These are phyloP conservation scores for Tapirus indicus DNA, from an alignment of 2,797 vertebrate species.

Conservation along the genomic window DNA sequence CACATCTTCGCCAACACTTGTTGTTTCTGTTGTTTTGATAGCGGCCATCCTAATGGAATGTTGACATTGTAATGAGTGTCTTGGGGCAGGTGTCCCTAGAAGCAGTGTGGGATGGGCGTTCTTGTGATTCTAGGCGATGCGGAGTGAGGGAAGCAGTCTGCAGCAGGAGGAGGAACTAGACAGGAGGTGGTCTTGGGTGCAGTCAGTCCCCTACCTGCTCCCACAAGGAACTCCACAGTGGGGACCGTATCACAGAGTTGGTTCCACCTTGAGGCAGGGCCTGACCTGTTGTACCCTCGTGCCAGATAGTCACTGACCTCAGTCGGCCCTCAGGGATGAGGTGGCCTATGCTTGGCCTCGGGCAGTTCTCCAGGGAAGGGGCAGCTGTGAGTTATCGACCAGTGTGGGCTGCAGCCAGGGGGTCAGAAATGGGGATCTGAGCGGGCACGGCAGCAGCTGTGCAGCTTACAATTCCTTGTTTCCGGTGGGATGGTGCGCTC, in stretches of 20 bases:
- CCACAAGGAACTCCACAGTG: rapidly evolving
- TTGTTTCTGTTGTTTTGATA: neutral
- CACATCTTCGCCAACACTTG: rapidly evolving
- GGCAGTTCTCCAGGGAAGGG: neutral
- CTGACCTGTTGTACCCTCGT: rapidly evolving
- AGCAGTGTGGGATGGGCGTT: neutral
- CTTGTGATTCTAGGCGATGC: too few species aligned
- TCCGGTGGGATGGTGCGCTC: rapidly evolving
- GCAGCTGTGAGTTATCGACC: neutral
- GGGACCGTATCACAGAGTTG: rapidly evolving
- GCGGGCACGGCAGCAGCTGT: rapidly evolving
- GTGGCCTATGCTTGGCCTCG: neutral
- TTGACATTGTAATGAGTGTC: neutral
- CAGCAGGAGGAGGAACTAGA: neutral
- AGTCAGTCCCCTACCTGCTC: rapidly evolving
- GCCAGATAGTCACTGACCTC: rapidly evolving
- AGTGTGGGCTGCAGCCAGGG: neutral
- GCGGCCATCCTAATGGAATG: neutral
- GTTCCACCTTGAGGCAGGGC: rapidly evolving
- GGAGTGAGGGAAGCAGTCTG: neutral
- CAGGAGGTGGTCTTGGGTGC: too few species aligned
- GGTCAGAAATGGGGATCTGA: rapidly evolving
- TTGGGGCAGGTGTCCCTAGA: neutral
- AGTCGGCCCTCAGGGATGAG: neutral
- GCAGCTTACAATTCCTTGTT: rapidly evolving